Evolutionary conservation across 2,888 invertebrate species (phyloP), one percentile per base, ranked within the genome.

Genomic region (Trichopoda pennipes): DNA sequence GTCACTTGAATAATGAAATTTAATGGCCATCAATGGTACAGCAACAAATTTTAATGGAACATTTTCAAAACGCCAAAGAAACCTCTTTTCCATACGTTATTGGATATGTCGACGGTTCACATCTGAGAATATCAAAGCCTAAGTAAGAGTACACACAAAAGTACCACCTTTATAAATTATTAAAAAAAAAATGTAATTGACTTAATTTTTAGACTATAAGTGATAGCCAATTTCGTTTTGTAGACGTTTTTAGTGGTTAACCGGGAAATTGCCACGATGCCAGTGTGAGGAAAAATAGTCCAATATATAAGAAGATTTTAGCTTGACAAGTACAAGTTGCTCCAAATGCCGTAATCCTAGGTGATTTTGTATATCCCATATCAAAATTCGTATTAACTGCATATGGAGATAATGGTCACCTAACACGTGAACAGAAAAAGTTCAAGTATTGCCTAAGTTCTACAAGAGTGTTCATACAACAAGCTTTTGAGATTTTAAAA

Each of bases 361-460:
- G n/a, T n/a, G n/a, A n/a, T n/a, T n/a, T n/a, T n/a, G n/a, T n/a
- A n/a, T n/a, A n/a, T n/a, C n/a, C n/a, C n/a, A n/a, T n/a, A n/a
- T n/a, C n/a, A n/a, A n/a, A n/a, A n/a, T n/a, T n/a, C n/a, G n/a
- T n/a, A n/a, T n/a, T n/a, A n/a, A n/a, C n/a, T n/a, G n/a, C n/a
- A n/a, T n/a, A n/a, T n/a, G n/a, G n/a, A n/a, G n/a, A n/a, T n/a
- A n/a, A n/a, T n/a, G n/a, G n/a, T n/a, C n/a, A n/a, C n/a, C n/a
- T n/a, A n/a, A n/a, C n/a, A n/a, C n/a, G n/a, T n/a, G n/a, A n/a
- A n/a, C n/a, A n/a, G n/a, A n/a, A n/a, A n/a, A n/a, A n/a, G n/a
- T n/a, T n/a, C 16, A 58, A 55, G 6, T 60, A 77, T 76, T 72
- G 68, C 70, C 19, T 38, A 56, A 32, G 53, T 77, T 47, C 55